phyloP scores from a whole-genome alignment of 2,888 invertebrate genomes.

The Acleris holmiana region DNA sequence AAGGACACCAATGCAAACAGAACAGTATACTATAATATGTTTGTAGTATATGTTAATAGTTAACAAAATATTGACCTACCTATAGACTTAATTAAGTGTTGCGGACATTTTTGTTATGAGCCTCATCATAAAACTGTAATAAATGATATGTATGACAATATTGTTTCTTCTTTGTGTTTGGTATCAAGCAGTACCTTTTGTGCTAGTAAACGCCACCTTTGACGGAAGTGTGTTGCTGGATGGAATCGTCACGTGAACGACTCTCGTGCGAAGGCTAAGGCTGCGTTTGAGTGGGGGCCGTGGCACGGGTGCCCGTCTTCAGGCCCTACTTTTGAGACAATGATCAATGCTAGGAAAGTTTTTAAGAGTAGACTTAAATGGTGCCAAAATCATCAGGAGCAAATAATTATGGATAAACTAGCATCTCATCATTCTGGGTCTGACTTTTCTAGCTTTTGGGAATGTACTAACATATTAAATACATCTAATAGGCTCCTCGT shows the following conservation, averaged over 20 bases:
- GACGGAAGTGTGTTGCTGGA: too few species aligned
- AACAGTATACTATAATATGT: too few species aligned
- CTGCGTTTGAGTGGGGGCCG: too few species aligned
- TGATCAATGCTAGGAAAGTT: neutral
- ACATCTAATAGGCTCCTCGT: neutral
- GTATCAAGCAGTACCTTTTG: too few species aligned
- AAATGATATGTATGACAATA: neutral
- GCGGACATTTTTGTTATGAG: constrained; percentile 7
- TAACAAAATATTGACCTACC: constrained; percentile 5
- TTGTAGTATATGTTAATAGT: too few species aligned
- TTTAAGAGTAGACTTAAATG: constrained; percentile 3
- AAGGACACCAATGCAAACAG: too few species aligned
- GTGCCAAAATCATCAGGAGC: constrained; percentile 2
- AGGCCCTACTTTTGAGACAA: too few species aligned
- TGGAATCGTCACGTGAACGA: too few species aligned
- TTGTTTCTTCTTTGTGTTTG: constrained; percentile 1
- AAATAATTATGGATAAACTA: constrained; percentile 3
- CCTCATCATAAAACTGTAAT: constrained; percentile 3
- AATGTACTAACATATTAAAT: neutral
- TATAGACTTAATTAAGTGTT: constrained; percentile 2
- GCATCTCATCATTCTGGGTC: constrained; percentile 1
- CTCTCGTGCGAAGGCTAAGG: too few species aligned
- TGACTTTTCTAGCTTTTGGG: constrained; percentile 4
- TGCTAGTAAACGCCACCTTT: too few species aligned
- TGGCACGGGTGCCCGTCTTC: too few species aligned